Conservation (phyloP, 2,888 invertebrate species). For the Orchestes rusci region DNA sequence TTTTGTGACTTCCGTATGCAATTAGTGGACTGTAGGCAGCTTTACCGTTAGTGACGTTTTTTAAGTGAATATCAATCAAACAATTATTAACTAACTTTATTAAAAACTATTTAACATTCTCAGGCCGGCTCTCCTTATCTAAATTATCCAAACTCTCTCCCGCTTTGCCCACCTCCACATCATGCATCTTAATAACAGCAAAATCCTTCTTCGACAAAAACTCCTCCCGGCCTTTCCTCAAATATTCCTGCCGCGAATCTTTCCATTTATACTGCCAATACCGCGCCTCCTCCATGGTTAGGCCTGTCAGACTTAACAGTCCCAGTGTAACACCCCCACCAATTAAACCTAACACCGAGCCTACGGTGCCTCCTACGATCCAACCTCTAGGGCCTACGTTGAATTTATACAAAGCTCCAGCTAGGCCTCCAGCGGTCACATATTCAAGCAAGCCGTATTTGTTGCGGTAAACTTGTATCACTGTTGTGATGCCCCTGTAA, state of each 20-base stretch:
- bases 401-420: slow-evolving; percentile 61
- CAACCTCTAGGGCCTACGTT: slow-evolving; percentile 61
- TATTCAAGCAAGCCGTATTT: slow-evolving; percentile 62
- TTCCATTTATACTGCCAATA: slow-evolving; percentile 52
- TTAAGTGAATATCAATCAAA: no score
- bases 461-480: slow-evolving; percentile 59
- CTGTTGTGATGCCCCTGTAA: slow-evolving; percentile 56
- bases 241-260: slow-evolving; percentile 38
- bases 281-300: slow-evolving; percentile 57
- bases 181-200: slow-evolving; percentile 31
- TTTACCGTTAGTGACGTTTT: no score
- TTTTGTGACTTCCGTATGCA: no score
- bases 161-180: slow-evolving; percentile 28
- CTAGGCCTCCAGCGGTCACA: slow-evolving; percentile 54
- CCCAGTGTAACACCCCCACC: slow-evolving; percentile 52
- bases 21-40: no score
- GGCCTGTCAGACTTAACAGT: slow-evolving; percentile 52
- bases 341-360: slow-evolving; percentile 53
- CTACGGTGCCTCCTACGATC: slow-evolving; percentile 60
- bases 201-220: slow-evolving; percentile 35
- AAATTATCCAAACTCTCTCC: slow-evolving; percentile 32
- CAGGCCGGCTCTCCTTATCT: no score
- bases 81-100: no score
- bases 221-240: slow-evolving; percentile 35
- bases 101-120: no score